phyloP scores from a whole-genome alignment of 1,140 invertebrate species.

The Forficula auricularia region DNA sequence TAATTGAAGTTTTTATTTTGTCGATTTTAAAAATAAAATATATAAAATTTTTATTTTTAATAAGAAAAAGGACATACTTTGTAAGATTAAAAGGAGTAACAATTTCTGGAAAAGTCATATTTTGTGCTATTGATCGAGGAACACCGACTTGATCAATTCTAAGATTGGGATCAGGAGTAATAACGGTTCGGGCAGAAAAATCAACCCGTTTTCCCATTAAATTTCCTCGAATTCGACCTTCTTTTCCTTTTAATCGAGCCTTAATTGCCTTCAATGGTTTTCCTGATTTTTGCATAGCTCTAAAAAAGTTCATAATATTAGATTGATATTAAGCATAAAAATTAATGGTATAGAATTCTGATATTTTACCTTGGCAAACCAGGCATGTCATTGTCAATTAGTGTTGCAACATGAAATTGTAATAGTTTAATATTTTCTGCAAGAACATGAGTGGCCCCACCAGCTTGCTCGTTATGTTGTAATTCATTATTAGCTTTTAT shows the following conservation, averaged over 20 bases:
- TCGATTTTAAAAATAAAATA: conserved; percentile 1
- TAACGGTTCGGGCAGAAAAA: conserved; percentile 97
- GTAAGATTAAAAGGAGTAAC: conserved; percentile 99
- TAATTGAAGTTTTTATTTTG: not conserved
- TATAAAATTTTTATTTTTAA: conserved; percentile 5
- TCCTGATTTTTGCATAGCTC: conserved; percentile 96
- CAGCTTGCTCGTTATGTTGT: conserved; percentile 82
- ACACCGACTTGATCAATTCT: conserved; percentile 98
- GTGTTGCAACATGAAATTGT: conserved; percentile 95
- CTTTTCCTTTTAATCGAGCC: conserved; percentile 77
- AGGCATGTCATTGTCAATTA: conserved; percentile 97
- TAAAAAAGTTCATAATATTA: conserved; percentile 18
- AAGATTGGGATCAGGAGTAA: conserved; percentile 97
- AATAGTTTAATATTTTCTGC: conserved; percentile 94
- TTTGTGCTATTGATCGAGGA: conserved; percentile 93
- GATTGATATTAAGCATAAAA: too few species aligned
- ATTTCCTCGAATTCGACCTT: conserved; percentile 95
- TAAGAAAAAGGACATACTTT: conserved; percentile 30
- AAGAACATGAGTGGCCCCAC: conserved; percentile 92
- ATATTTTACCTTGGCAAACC: conserved; percentile 62
- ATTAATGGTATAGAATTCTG: too few species aligned
- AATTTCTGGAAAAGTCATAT: conserved; percentile 97
- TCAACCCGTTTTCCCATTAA: conserved; percentile 99
- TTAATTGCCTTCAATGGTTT: conserved; percentile 97
- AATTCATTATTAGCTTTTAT: conserved; percentile 98